Evolutionary conservation across 2,888 invertebrate genomes (phyloP), one percentile per base, ranked within the genome.

Genomic region (Diplolepis rosae): DNA sequence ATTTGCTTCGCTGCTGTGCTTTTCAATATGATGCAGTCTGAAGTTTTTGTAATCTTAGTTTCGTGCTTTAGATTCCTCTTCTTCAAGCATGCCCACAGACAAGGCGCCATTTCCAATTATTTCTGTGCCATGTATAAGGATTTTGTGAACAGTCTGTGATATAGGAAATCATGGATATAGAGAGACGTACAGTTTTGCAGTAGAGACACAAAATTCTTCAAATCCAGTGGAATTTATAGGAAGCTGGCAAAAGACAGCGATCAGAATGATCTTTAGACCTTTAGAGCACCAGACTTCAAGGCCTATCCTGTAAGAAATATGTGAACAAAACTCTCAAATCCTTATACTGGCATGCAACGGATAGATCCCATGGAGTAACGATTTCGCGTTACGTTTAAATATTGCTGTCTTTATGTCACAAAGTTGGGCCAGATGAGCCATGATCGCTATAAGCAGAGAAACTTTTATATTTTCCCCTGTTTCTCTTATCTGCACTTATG

Each of bases 81-180:
- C 35, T 11, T 3, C 35, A 35, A 35, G 35, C 35, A 35, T 35
- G 3, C 35, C 35, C 0, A 35, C 35, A 11, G 11, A 2, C 0
- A 35, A 3, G 2, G 3, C 11, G 3, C 35, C 13, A 3, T 0
- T 11, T 0, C 1, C 13, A 3, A 35, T 35, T 2, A 35, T 35
- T 35, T 11, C 11, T 3, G 91, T 99, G 99, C 84, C 99, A 92
- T 48, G 95, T 93, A 4, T 96, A 95, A 65, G 99, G 91, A 89
- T 99, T 99, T 90, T 96, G 96, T 81, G 99, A 92, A 70, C 67
- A 1, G 71, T 71, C 13, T 66, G 71, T 9, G 50, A 24, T 50
- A 71, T 61, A 7, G 50, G 48, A 54, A 45, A 67, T 35, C 56
- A 67, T 7, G 67, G 18, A 52, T 71, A 71, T 27, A 22, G 27